phyloP scores from a whole-genome alignment of 2,888 invertebrate species.

The Tipula lateralis region DNA sequence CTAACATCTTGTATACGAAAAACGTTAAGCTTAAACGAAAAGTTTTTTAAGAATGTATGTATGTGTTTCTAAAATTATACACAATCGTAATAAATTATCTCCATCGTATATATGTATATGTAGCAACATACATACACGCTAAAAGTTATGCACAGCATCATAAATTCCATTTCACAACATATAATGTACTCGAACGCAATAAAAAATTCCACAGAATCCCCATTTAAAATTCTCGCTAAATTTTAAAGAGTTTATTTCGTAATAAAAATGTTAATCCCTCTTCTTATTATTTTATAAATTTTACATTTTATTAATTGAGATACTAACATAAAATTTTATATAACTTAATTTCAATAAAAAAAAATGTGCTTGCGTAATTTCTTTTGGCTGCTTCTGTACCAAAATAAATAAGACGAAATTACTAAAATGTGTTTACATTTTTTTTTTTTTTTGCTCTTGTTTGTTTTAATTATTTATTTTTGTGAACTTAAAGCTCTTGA shows the following conservation, averaged over 20 bases:
- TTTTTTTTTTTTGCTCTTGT: neutral
- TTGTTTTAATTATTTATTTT: neutral
- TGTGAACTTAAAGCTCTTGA: neutral
- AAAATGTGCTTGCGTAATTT: neutral
- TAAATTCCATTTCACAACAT: neutral
- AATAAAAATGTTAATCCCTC: neutral
- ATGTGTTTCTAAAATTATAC: no score
- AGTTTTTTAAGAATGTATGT: no score
- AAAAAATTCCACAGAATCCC: neutral
- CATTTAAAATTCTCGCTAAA: neutral
- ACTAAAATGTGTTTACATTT: neutral
- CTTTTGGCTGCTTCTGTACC: neutral
- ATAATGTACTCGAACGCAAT: neutral
- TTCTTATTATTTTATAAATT: neutral
- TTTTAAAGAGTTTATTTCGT: neutral
- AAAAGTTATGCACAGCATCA: neutral
- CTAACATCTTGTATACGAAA: no score
- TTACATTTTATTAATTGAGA: slow-evolving; percentile 19
- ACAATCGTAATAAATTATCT: no score
- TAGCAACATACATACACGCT: no score
- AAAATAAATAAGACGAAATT: slow-evolving; percentile 24
- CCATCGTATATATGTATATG: no score
- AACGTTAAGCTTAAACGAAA: no score
- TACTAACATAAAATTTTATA: slow-evolving; percentile 15
- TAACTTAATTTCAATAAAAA: slow-evolving; percentile 24